phyloP scores from a whole-genome alignment of 2,113 vertebrate species.

The Trogon melanurus region DNA sequence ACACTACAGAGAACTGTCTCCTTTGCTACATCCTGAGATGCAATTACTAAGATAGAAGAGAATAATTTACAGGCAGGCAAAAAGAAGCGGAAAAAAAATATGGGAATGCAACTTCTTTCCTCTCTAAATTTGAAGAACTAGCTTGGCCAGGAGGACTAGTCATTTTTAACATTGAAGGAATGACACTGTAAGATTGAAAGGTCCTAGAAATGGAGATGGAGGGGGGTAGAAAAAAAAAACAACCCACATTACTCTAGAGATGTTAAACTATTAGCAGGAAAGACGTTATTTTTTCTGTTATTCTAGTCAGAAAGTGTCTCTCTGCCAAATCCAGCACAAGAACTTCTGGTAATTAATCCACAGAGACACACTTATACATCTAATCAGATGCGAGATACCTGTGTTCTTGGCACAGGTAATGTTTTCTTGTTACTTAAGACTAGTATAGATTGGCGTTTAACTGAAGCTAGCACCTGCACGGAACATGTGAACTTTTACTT shows the following conservation, averaged over 20 bases:
- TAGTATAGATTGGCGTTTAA: conserved; percentile 51
- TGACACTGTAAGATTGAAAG: neutral
- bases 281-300: neutral
- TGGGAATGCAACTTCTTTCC: neutral
- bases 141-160: neutral
- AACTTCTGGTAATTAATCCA: conserved; percentile 68
- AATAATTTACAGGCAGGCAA: neutral
- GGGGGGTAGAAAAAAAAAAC: too few relatives aligned
- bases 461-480: neutral
- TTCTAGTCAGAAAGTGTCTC: neutral
- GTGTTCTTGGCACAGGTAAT: conserved; percentile 44
- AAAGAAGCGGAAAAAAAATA: neutral
- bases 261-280: neutral
- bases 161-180: neutral
- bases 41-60: neutral
- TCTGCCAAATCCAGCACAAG: conserved; percentile 28
- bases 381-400: conserved; percentile 44
- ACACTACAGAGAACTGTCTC: neutral
- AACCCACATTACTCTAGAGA: neutral
- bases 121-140: neutral
- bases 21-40: neutral
- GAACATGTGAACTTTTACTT: neutral
- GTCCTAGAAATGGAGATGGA: neutral
- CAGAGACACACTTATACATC: conserved; percentile 25
- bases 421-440: conserved; percentile 5